These are phyloP conservation scores for Globia sparganii DNA, from an alignment of 2,888 invertebrate genomes.

Conservation along the genomic window DNA sequence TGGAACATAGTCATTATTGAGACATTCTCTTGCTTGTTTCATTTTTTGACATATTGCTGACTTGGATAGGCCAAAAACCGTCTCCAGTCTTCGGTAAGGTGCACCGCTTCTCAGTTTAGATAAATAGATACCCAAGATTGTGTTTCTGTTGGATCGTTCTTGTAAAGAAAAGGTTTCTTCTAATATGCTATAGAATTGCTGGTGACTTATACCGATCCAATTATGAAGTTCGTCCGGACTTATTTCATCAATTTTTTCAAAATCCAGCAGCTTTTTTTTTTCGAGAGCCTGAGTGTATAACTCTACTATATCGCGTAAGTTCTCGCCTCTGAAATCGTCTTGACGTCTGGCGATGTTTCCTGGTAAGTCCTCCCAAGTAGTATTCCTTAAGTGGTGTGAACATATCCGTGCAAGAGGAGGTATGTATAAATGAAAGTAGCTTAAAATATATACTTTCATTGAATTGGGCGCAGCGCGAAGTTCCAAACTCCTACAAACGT, in stretches of 20 bases:
- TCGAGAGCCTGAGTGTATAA: slow-evolving; percentile 11
- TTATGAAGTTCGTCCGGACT: slow-evolving; percentile 12
- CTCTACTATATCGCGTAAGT: slow-evolving; percentile 5
- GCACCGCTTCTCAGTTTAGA: slow-evolving; percentile 14
- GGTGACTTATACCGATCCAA: slow-evolving; percentile 15
- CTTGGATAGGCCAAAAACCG: slow-evolving; percentile 17
- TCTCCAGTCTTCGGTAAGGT: slow-evolving; percentile 18
- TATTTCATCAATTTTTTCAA: slow-evolving; percentile 19
- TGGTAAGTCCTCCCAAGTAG: slow-evolving; percentile 15
- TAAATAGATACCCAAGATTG: slow-evolving; percentile 16
- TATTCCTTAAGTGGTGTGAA: slow-evolving; percentile 19
- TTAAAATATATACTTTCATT: slow-evolving; percentile 12
- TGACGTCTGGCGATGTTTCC: slow-evolving; percentile 10
- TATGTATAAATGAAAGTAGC: slow-evolving; percentile 17
- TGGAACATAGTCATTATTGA: slow-evolving; percentile 19
- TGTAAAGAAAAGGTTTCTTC: slow-evolving; percentile 18
- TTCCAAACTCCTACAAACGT: slow-evolving; percentile 14
- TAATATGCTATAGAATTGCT: slow-evolving; percentile 16
- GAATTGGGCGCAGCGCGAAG: slow-evolving; percentile 13
- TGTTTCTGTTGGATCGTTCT: slow-evolving; percentile 14
- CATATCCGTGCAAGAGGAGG: slow-evolving; percentile 14
- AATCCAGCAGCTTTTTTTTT: slow-evolving; percentile 1
- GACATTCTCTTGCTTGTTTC: slow-evolving; percentile 23
- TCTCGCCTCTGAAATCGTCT: slow-evolving; percentile 14
- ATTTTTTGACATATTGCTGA: slow-evolving; percentile 22